Percentiles rank a stretch among this genome's conserved stretches.
These are phyloP conservation scores for Rhynchophorus ferrugineus DNA, from an alignment of 1,140 invertebrate species.

Conservation along the genomic window DNA sequence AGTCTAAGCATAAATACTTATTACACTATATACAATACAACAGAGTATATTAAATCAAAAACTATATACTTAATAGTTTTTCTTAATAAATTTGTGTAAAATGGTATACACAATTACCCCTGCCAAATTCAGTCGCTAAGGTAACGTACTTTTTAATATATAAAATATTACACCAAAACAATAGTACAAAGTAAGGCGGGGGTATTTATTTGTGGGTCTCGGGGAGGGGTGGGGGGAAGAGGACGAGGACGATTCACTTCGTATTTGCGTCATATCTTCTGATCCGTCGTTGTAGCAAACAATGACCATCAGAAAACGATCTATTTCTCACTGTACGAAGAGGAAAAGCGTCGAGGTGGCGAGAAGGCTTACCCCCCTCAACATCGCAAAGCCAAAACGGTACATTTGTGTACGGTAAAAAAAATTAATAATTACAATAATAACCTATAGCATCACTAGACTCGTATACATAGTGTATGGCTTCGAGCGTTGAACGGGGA, in stretches of 20 bases:
- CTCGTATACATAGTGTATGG: slow-evolving; percentile 36
- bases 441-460: slow-evolving; percentile 37
- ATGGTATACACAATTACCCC: slow-evolving; percentile 31
- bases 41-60: slow-evolving; percentile 34
- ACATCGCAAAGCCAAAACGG: slow-evolving; percentile 3
- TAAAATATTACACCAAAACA: slow-evolving; percentile 16
- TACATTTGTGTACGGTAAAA: slow-evolving; percentile 30
- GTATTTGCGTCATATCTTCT: too few species aligned
- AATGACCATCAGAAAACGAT: too few species aligned
- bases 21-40: slow-evolving; percentile 33
- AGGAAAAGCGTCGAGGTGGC: too few species aligned
- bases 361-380: neutral
- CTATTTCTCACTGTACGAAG: too few species aligned
- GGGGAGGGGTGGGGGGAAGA: too few species aligned
- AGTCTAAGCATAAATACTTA: slow-evolving; percentile 32
- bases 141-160: slow-evolving; percentile 25
- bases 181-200: slow-evolving; percentile 5
- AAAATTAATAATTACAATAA: slow-evolving; percentile 31
- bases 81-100: slow-evolving; percentile 31
- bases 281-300: too few species aligned
- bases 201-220: neutral
- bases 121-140: slow-evolving; percentile 26
- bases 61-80: slow-evolving; percentile 29
- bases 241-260: too few species aligned
- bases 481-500: slow-evolving; percentile 15